A percentile compares a stretch with the other conserved stretches of the same genome.
phyloP scores from a whole-genome alignment of 2,113 vertebrate genomes.

The Suncus etruscus region DNA sequence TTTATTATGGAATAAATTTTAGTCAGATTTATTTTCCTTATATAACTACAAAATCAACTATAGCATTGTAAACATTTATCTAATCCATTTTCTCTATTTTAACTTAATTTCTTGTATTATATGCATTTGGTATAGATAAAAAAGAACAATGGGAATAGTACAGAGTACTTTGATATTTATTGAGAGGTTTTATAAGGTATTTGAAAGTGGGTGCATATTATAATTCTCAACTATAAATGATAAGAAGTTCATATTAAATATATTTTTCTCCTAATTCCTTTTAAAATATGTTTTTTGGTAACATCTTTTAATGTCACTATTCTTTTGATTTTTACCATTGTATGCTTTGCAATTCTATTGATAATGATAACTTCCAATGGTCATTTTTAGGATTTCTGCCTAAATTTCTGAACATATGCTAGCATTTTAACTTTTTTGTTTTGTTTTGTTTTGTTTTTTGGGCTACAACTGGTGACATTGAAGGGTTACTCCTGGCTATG shows the following conservation, averaged over 20 bases:
- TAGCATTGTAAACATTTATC: neutral
- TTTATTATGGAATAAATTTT: slow-evolving; percentile 9
- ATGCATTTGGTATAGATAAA: neutral
- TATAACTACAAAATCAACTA: neutral
- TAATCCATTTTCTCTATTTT: too few relatives aligned
- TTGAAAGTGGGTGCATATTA: neutral
- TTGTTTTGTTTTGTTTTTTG: too few relatives aligned
- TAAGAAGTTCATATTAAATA: neutral
- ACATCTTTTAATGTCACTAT: neutral
- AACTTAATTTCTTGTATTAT: neutral
- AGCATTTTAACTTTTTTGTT: neutral
- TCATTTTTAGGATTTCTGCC: neutral
- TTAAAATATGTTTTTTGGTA: neutral
- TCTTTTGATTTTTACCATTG: neutral
- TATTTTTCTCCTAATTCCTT: neutral
- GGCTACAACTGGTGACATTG: too few relatives aligned
- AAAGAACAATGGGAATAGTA: neutral
- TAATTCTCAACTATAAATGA: neutral
- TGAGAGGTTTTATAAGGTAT: neutral
- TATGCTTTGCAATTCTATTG: neutral
- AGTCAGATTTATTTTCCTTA: neutral
- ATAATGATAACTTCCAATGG: neutral
- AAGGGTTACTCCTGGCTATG: too few relatives aligned
- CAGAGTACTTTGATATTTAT: neutral
- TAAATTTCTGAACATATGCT: neutral